phyloP scores from a whole-genome alignment of 2,113 vertebrate species.

The Toxotes jaculatrix region DNA sequence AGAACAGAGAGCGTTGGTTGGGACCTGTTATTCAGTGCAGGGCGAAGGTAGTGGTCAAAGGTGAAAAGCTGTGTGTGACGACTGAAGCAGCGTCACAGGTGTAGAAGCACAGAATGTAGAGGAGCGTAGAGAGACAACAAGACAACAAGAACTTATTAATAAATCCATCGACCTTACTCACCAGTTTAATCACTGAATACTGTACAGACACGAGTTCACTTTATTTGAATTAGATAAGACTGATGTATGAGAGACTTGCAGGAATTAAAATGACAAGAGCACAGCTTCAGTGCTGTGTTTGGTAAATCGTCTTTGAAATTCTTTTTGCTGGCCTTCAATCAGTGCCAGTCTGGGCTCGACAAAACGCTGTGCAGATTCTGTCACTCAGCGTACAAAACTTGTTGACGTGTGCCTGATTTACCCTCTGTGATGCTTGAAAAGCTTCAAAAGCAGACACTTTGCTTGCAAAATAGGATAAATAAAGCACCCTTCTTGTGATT shows the following conservation, averaged over 20 bases:
- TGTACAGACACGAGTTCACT: not conserved
- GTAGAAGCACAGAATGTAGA: not conserved
- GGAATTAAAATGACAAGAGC: not conserved
- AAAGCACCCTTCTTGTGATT: conserved; percentile 3
- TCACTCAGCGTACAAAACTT: not conserved
- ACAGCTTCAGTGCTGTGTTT: not conserved
- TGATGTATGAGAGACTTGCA: not conserved
- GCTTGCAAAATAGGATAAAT: conserved; percentile 5
- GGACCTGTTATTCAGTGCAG: conserved; percentile 47
- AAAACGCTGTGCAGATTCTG: conserved; percentile 8
- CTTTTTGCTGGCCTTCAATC: not conserved
- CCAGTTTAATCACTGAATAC: conserved; percentile 5
- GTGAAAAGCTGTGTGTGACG: conserved; percentile 11
- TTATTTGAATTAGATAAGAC: not conserved
- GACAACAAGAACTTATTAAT: not conserved
- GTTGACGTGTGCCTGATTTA: conserved; percentile 11
- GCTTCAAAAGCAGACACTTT: conserved; percentile 1
- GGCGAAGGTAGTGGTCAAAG: conserved; percentile 14
- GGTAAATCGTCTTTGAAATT: conserved; percentile 14
- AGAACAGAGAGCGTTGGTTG: conserved; percentile 10
- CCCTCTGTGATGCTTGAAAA: conserved; percentile 22
- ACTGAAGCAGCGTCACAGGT: not conserved
- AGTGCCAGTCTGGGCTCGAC: not conserved
- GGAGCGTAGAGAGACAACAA: not conserved
- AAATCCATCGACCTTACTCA: not conserved